Conservation (phyloP, 2,797 vertebrate genomes). For the Sebastes kiyomatsui region DNA sequence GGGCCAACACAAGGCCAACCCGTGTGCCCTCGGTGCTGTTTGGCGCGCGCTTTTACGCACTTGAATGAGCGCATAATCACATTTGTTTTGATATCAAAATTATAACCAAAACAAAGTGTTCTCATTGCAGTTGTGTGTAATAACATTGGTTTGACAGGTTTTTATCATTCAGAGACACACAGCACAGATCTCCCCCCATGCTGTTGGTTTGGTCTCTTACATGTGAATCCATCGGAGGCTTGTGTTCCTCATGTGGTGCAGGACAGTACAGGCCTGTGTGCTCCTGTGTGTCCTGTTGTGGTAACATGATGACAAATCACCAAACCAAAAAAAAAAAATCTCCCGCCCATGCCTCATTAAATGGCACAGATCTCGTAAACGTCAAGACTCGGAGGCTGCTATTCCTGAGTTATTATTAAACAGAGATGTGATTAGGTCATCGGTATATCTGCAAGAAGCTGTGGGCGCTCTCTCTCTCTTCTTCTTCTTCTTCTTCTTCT, state of each 20-base stretch:
- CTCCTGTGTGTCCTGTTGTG: slow-evolving; percentile 53
- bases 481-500: neutral
- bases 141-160: neutral
- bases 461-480: neutral
- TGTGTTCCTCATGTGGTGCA: neutral
- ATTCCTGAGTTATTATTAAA: slow-evolving; percentile 42
- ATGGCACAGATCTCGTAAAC: slow-evolving; percentile 48
- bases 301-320: slow-evolving; percentile 58
- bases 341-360: slow-evolving; percentile 56
- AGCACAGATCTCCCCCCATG: neutral
- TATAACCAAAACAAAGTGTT: neutral
- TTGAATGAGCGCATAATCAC: neutral
- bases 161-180: neutral
- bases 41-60: slow-evolving; percentile 35
- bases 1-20: neutral
- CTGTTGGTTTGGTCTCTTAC: neutral
- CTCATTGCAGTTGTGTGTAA: neutral
- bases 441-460: neutral
- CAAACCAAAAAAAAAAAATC: slow-evolving; percentile 6
- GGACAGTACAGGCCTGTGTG: slow-evolving; percentile 35
- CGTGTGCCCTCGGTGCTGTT: neutral
- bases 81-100: neutral
- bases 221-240: neutral
- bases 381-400: slow-evolving; percentile 32
- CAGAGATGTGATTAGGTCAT: slow-evolving; percentile 42